Evolutionary conservation across 2,113 vertebrate genomes (phyloP), one percentile per base, ranked within the genome.

Genomic region (Amblyornis subalaris): DNA sequence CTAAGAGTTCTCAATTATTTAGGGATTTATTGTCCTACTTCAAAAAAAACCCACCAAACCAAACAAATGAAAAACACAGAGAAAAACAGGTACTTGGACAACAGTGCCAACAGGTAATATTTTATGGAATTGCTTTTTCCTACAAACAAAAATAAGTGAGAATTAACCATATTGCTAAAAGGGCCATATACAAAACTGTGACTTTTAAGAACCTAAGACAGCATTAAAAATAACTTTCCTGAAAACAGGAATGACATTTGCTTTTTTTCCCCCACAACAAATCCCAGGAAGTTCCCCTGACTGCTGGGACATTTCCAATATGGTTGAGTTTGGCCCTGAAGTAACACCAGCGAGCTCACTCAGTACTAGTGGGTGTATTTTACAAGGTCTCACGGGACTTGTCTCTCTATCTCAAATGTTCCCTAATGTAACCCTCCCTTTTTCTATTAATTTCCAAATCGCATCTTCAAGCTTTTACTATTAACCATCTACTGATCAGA

Each of bases 211-310:
- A 50, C 10, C 5, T 50, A 69, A 24, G 17, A 53, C 1, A 7
- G 21, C 21, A 42, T 53, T 14, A 4, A 31, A 51, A 47, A 53
- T 26, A 33, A 0, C 1, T 38, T 81, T 38, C 11, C 24, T 21
- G 38, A 64, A 58, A 71, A 64, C 1, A 77, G 14, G 16, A 66
- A 44, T 36, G 19, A 54, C n/a, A 36, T 55, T 40, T 31, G n/a
- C n/a, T 71, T 53, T 31, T 36, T 5, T 2, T 1, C 12, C 7
- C 14, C 17, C 33, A 3, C 14, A 9, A 2, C 6, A 6, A 45
- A 55, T 38, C 16, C 23, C 31, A 62, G 16, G n/a, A 55, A 74
- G 23, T 35, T 69, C 15, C 16, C 12, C 11, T 67, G 29, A 50
- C 54, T 50, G 20, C 48, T 80, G 42, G 14, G 9, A 69, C 42